Evolutionary conservation across 2,113 vertebrate species (phyloP).

Genomic region (Ovis canadensis): DNA sequence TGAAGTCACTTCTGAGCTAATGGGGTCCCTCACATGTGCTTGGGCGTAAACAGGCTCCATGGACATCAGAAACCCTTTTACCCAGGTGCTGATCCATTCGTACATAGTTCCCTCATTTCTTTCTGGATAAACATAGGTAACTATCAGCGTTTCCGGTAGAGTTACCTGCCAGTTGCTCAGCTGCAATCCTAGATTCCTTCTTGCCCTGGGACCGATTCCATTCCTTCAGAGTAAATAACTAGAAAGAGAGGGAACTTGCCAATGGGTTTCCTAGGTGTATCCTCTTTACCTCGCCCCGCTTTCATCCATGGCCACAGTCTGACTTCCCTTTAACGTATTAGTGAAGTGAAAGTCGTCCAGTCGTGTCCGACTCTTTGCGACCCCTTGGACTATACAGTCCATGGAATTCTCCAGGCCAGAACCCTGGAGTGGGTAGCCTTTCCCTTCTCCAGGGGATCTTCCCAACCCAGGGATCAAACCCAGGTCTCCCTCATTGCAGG

Average conservation of each 20-base stretch:
- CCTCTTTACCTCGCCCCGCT: not conserved
- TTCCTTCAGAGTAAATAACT: constrained; percentile 37
- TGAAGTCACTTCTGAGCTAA: not conserved
- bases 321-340: not conserved
- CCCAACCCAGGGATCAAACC: not conserved
- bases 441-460: not conserved
- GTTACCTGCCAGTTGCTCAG: not conserved
- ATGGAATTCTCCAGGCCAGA: not conserved
- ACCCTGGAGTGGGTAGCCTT: not conserved
- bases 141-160: not conserved
- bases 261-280: not conserved
- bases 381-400: not conserved
- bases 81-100: not conserved
- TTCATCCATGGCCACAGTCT: not conserved
- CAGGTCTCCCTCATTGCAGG: not conserved
- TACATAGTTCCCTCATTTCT: not conserved
- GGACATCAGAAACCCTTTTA: constrained; percentile 16
- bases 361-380: rapidly evolving
- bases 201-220: not conserved
- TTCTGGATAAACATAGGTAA: not conserved
- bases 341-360: not conserved
- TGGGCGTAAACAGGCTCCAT: rapidly evolving
- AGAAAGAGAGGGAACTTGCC: not conserved
- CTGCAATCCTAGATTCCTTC: not conserved
- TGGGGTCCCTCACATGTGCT: not conserved